phyloP scores from a whole-genome alignment of 1,140 invertebrate genomes.

The Armadillidium nasatum region DNA sequence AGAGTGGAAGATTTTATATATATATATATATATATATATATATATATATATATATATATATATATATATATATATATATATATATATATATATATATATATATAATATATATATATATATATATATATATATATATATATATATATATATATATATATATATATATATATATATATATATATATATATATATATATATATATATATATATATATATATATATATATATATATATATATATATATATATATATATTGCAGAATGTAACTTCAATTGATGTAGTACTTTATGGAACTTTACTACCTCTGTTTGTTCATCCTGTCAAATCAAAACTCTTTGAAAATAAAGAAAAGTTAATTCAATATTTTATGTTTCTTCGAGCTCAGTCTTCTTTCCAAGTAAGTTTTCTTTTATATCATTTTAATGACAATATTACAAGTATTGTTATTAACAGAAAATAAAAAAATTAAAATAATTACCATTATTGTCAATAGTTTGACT shows the following conservation, averaged over 20 bases:
- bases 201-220: background rate
- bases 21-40: no score
- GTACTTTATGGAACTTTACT: background rate
- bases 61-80: background rate
- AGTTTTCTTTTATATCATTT: background rate
- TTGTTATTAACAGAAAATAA: background rate
- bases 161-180: background rate
- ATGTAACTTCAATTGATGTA: background rate
- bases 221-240: background rate
- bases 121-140: background rate
- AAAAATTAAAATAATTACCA: background rate
- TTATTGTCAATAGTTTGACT: background rate
- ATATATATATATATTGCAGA: no score
- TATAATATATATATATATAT: background rate
- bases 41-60: no score
- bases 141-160: background rate
- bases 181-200: background rate
- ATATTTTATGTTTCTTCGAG: background rate
- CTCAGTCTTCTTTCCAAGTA: background rate
- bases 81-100: background rate
- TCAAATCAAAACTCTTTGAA: background rate
- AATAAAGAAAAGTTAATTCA: background rate
- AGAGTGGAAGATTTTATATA: no score
- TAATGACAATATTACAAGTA: background rate
- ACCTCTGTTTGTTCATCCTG: background rate